phyloP scores from a whole-genome alignment of 2,797 vertebrate species.

The Macropodus opercularis region DNA sequence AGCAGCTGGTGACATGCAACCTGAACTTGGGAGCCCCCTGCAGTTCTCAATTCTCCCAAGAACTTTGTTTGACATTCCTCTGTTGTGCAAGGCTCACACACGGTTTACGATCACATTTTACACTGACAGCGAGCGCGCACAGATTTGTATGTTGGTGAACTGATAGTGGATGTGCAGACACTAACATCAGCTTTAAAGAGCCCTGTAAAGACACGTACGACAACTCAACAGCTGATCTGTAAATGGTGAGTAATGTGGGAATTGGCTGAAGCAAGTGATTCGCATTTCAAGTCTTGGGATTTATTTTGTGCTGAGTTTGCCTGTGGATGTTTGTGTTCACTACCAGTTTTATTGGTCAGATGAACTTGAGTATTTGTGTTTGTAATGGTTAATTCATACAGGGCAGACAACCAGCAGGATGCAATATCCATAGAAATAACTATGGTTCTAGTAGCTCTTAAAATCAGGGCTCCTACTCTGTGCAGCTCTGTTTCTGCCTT shows the following conservation, averaged over 20 bases:
- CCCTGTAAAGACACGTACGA: neutral
- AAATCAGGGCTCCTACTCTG: conserved; percentile 7
- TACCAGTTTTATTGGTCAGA: conserved; percentile 78
- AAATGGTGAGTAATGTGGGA: conserved; percentile 20
- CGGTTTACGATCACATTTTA: neutral
- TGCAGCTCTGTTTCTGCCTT: conserved; percentile 15
- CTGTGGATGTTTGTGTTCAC: conserved; percentile 56
- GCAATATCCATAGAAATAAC: conserved; percentile 2
- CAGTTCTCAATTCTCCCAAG: conserved; percentile 20
- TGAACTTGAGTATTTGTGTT: conserved; percentile 67
- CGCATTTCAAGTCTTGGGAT: conserved; percentile 43
- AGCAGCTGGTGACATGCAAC: conserved; percentile 67
- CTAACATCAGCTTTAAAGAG: conserved; percentile 22
- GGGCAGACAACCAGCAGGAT: conserved; percentile 33
- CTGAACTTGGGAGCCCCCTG: conserved; percentile 28
- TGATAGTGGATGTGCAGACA: conserved; percentile 21
- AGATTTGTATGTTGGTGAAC: conserved; percentile 16
- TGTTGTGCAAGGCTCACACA: conserved; percentile 2
- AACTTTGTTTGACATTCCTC: conserved; percentile 31
- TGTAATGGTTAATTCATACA: conserved; percentile 38
- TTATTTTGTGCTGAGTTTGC: conserved; percentile 28
- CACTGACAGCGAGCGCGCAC: conserved; percentile 18
- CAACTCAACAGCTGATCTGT: conserved; percentile 9
- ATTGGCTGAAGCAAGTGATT: conserved; percentile 30
- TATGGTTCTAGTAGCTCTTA: conserved; percentile 35